Percentiles rank a stretch among this genome's conserved stretches.
Evolutionary conservation across 2,888 invertebrate species (phyloP).

Genomic region (Nasonovia ribisnigri): DNA sequence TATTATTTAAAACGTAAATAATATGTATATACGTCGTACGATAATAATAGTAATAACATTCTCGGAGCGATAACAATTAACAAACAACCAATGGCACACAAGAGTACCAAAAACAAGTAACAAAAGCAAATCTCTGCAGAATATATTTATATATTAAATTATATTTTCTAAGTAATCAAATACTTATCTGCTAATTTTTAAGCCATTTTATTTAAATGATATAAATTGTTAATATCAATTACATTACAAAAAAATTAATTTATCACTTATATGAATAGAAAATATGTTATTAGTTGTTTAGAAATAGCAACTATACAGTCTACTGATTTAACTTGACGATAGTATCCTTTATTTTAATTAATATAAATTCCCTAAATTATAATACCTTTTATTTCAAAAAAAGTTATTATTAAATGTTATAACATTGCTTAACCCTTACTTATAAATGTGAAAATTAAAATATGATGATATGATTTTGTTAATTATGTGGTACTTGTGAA

Average conservation of each 20-base stretch:
- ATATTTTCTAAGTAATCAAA: not conserved
- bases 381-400: not conserved
- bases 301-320: not conserved
- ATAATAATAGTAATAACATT: not conserved
- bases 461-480: not conserved
- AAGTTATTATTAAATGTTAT: not conserved
- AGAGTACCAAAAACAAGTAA: not conserved
- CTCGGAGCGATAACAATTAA: not conserved
- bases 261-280: not conserved
- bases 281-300: not conserved
- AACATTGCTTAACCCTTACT: not conserved
- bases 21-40: not conserved
- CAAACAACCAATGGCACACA: not conserved
- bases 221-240: not conserved
- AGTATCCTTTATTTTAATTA: not conserved
- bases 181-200: not conserved
- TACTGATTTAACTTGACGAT: not conserved
- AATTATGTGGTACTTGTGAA: no score
- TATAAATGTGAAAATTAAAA: not conserved
- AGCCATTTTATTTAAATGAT: not conserved
- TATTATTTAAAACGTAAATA: not conserved
- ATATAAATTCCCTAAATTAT: not conserved
- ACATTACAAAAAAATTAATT: no score
- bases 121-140: not conserved
- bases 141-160: not conserved